Evolutionary conservation across 2,113 vertebrate species (phyloP).

Genomic region (Cyanoderma ruficeps): DNA sequence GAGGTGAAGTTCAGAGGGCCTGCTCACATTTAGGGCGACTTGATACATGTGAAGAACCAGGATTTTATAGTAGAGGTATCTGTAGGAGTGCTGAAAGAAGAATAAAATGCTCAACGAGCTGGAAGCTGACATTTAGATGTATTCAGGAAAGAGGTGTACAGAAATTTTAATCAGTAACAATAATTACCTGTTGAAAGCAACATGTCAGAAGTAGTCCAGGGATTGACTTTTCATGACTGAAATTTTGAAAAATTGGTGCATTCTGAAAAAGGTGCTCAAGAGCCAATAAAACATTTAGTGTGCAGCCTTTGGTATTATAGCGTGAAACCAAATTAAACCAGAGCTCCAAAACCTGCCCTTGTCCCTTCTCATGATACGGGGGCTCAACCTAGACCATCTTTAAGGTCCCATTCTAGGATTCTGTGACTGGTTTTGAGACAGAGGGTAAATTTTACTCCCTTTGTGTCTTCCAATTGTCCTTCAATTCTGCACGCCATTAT

Average conservation of each 20-base stretch:
- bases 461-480: neutral
- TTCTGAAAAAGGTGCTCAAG: neutral
- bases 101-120: neutral
- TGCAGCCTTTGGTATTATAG: neutral
- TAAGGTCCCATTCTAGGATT: neutral
- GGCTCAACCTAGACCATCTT: neutral
- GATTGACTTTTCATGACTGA: neutral
- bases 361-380: neutral
- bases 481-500: neutral
- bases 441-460: neutral
- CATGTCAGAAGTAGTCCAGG: neutral
- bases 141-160: neutral
- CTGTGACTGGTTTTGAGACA: neutral
- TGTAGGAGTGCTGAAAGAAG: neutral
- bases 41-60: neutral
- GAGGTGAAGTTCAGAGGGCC: neutral
- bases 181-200: neutral
- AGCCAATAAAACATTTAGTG: neutral
- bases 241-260: neutral
- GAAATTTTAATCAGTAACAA: neutral
- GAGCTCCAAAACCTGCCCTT: neutral
- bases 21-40: neutral
- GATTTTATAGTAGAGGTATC: neutral
- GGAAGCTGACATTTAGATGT: neutral
- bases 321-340: neutral